Evolutionary conservation across 2,888 invertebrate species (phyloP), one percentile per base, ranked within the genome.

Genomic region (Blastobasis adustella): DNA sequence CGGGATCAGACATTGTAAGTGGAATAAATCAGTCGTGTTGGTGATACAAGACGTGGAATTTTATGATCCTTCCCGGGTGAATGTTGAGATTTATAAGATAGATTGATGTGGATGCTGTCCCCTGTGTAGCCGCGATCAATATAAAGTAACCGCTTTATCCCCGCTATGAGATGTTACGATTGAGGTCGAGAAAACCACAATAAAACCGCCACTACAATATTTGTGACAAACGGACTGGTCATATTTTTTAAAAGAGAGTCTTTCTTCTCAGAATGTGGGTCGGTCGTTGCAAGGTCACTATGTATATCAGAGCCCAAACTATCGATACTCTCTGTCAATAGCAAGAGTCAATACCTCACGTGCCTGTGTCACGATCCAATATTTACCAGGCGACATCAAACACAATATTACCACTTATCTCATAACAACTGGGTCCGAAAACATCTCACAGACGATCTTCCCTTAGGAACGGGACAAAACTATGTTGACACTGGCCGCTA

Each of bases 391-490:
- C 72, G 66, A 79, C 75, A 78, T 79, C 82, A 82, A 84, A 82
- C 76, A 85, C 73, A 82, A 83, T 84, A 86, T 86, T 79, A 85
- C 83, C 82, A 83, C 80, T 85, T 87, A 86, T 86, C 85, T 83
- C 70, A 68, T 76, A 77, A 83, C 79, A 83, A 80, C 79, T 74
- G 71, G 71, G 73, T 80, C 73, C 68, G 68, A 82, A 83, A 80
- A 75, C 75, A 76, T 82, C 77, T 72, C 66, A 68, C 65, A 74
- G 66, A 42, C 67, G 69, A 76, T 77, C 73, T 75, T 74, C 70
- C 69, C 65, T 59, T 57, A 69, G 67, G 66, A 71, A 69, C 64
- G 66, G 74, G 69, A 69, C 63, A 72, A 67, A 69, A 67, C 58
- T 59, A 58, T 81, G 67, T 82, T 83, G 77, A 79, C 79, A 73